phyloP scores from a whole-genome alignment of 2,888 invertebrate species.

The Pogonocherus hispidulus region DNA sequence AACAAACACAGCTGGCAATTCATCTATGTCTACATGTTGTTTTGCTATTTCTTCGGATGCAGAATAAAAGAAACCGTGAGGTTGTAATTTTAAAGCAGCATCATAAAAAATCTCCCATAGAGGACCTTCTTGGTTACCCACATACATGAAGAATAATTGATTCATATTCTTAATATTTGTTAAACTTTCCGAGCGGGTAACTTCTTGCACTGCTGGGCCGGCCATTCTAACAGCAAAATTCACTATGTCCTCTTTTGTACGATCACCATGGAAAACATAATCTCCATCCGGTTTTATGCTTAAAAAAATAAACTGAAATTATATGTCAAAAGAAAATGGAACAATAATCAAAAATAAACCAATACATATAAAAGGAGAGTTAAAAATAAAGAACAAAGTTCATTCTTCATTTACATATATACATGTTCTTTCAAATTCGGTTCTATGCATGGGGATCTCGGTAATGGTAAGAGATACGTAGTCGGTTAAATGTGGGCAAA shows the following conservation, averaged over 20 bases:
- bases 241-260: constrained; percentile 89
- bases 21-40: constrained; percentile 77
- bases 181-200: constrained; percentile 84
- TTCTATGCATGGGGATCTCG: too few relatives aligned
- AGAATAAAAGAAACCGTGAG: constrained; percentile 90
- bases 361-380: neutral
- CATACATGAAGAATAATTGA: constrained; percentile 89
- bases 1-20: constrained; percentile 83
- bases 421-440: too few relatives aligned
- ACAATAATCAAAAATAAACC: neutral
- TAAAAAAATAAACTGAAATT: too few relatives aligned
- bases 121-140: constrained; percentile 82
- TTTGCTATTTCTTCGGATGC: constrained; percentile 79
- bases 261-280: constrained; percentile 87
- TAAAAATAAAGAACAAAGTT: neutral
- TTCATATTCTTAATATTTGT: constrained; percentile 81
- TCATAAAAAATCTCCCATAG: constrained; percentile 80
- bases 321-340: too few relatives aligned
- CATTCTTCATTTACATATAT: too few relatives aligned
- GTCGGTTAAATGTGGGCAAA: too few relatives aligned
- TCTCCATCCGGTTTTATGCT: constrained; percentile 87
- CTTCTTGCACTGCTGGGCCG: constrained; percentile 87
- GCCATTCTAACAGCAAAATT: constrained; percentile 91
- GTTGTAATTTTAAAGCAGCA: constrained; percentile 82
- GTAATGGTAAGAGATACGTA: too few relatives aligned